A percentile compares a stretch with the other conserved stretches of the same genome.
Evolutionary conservation across 2,113 vertebrate species (phyloP).

Genomic region (Cinclus cinclus): DNA sequence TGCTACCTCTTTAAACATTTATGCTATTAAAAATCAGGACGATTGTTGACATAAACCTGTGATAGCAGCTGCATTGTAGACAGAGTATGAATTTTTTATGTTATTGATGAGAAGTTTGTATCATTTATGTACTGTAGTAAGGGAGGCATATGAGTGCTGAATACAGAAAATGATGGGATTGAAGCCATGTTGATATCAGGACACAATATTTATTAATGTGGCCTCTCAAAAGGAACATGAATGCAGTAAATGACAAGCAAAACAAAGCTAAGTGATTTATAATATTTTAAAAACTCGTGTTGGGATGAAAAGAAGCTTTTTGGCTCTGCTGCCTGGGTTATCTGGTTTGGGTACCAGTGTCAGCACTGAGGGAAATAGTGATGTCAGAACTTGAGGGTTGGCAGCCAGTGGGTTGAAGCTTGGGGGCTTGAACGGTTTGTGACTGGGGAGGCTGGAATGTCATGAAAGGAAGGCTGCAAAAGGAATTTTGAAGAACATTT

Average conservation of each 20-base stretch:
- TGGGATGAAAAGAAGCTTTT: neutral
- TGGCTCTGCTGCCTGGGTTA: neutral
- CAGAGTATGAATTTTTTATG: slow-evolving; percentile 72
- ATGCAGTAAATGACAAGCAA: neutral
- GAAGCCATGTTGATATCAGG: slow-evolving; percentile 7
- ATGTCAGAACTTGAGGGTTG: neutral
- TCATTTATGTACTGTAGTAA: slow-evolving; percentile 63
- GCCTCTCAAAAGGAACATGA: neutral
- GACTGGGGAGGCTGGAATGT: neutral
- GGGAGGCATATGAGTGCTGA: slow-evolving; percentile 33
- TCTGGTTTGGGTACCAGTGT: neutral
- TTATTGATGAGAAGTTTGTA: slow-evolving; percentile 68
- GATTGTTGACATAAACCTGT: slow-evolving; percentile 68
- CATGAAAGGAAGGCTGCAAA: neutral
- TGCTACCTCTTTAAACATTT: slow-evolving; percentile 69
- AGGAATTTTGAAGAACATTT: neutral
- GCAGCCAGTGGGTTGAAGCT: neutral
- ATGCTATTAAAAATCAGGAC: slow-evolving; percentile 71
- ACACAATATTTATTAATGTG: neutral
- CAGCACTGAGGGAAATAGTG: neutral
- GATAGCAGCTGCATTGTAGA: slow-evolving; percentile 64
- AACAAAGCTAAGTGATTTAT: neutral
- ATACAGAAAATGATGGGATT: slow-evolving; percentile 11
- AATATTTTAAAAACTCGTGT: neutral
- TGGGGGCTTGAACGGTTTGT: neutral